A percentile compares a stretch with the other conserved stretches of the same genome.
Conservation (phyloP, 2,888 invertebrate species). For the Dascillus cervinus region DNA sequence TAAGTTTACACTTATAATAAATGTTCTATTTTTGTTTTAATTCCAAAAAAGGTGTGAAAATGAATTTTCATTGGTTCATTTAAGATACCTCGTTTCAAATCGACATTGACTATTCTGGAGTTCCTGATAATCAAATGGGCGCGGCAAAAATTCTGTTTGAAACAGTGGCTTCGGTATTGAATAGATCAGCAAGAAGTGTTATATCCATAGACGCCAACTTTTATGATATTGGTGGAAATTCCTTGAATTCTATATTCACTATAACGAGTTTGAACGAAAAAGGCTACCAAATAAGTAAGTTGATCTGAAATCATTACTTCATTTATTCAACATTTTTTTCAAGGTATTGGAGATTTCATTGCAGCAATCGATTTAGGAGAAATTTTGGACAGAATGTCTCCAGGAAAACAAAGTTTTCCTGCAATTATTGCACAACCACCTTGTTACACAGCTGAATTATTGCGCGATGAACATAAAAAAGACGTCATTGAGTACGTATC, state of each 20-base stretch:
- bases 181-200: slow-evolving; percentile 54
- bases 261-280: slow-evolving; percentile 68
- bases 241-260: slow-evolving; percentile 76
- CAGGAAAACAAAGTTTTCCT: slow-evolving; percentile 26
- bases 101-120: slow-evolving; percentile 60
- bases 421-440: slow-evolving; percentile 22
- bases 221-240: slow-evolving; percentile 80
- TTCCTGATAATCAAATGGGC: slow-evolving; percentile 49
- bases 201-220: slow-evolving; percentile 64
- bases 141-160: slow-evolving; percentile 65
- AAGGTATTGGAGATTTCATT: slow-evolving; percentile 72
- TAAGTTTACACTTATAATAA: too few species aligned
- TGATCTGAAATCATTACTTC: background rate
- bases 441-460: slow-evolving; percentile 46
- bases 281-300: slow-evolving; percentile 67
- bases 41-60: too few species aligned
- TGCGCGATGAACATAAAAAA: slow-evolving; percentile 56
- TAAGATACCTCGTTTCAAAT: too few species aligned
- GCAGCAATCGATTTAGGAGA: slow-evolving; percentile 63
- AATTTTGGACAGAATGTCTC: slow-evolving; percentile 54
- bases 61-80: too few species aligned
- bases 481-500: slow-evolving; percentile 61
- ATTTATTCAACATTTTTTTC: background rate
- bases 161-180: slow-evolving; percentile 65
- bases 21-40: too few species aligned